Evolutionary conservation across 2,113 vertebrate genomes (phyloP).

Genomic region (Litocranius walleri): DNA sequence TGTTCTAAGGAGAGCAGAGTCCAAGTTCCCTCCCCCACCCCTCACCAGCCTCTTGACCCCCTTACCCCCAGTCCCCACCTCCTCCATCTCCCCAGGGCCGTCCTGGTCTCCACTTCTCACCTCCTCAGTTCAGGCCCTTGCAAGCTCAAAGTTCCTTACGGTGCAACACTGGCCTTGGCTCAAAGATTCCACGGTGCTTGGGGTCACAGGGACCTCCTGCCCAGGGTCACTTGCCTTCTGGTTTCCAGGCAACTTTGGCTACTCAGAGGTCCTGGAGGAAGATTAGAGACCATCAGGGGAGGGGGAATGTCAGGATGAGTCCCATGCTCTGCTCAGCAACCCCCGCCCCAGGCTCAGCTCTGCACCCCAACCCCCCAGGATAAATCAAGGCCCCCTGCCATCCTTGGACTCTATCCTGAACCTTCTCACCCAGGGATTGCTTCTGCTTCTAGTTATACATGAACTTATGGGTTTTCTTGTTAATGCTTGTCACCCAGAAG

Average conservation of each 20-base stretch:
- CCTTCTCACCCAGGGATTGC: not conserved
- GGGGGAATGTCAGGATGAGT: not conserved
- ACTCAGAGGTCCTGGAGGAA: not conserved
- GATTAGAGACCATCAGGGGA: no score
- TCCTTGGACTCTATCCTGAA: no score
- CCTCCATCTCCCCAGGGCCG: fast-evolving
- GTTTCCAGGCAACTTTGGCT: not conserved
- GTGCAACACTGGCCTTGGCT: no score
- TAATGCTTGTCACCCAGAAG: not conserved
- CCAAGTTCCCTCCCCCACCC: no score
- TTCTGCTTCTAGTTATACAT: not conserved
- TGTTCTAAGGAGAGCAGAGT: not conserved
- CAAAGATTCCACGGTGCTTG: not conserved
- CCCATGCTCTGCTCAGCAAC: not conserved
- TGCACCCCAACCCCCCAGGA: fast-evolving
- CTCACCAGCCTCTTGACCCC: no score
- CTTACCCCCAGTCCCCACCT: not conserved
- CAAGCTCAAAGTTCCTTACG: fast-evolving
- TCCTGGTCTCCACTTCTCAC: not conserved
- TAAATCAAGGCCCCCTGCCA: not conserved
- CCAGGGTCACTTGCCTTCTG: not conserved
- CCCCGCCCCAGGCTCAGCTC: not conserved
- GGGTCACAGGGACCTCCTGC: not conserved
- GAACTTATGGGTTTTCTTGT: not conserved
- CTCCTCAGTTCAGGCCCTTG: not conserved